Base-by-base conservation (phyloP, 37 sponge, comb jelly and placozoan species). In the Diacarnus erythraeanus region DNA sequence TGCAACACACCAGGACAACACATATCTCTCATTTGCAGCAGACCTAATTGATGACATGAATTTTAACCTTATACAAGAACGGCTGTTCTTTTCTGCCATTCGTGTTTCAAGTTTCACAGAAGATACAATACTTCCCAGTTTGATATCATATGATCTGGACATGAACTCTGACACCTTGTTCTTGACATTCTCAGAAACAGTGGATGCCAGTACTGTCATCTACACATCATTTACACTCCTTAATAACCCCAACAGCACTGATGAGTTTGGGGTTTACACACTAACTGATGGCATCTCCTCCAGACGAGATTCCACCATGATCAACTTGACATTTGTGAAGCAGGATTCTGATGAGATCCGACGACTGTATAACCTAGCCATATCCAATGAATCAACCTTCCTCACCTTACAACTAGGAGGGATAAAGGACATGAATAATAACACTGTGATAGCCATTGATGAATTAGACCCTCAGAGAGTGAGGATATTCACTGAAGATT, bases 171-270 rank as follows among this genome's bases (percentile, higher is more conserved):
- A 88, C 34, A 30, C 63, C 1, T 58, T 95, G 18, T 41, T 69
- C 17, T 40, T 95, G n/a, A 87, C 86, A 21, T 95, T 95, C 79
- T 85, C 89, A 10, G 96, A 95, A 67, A 88, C 96, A 20, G 93
- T 95, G 0, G 84, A 95, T 84, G 89, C 89, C 9, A 59, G 71
- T 58, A 77, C 93, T 1, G 58, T 92, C 54, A 51, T 66, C 2
- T 84, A 88, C n/a, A 57, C 42, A 8, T 43, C 29, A 42, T 77
- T 91, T 43, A 78, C 84, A 17, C 34, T 94, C 3, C 64, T 89
- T 27, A 84, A 73, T 59, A 25, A 42, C 18, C 88, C 88, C 44
- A 83, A 84, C 42, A 42, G 51, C 23, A 78, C 85, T 35, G 86
- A 81, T 38, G 33, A 65, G 23, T 66, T 44, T 57, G 74, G 64